These are phyloP conservation scores for Chlamydotis undulata DNA, from an alignment of 2,113 vertebrate genomes.

Conservation along the genomic window DNA sequence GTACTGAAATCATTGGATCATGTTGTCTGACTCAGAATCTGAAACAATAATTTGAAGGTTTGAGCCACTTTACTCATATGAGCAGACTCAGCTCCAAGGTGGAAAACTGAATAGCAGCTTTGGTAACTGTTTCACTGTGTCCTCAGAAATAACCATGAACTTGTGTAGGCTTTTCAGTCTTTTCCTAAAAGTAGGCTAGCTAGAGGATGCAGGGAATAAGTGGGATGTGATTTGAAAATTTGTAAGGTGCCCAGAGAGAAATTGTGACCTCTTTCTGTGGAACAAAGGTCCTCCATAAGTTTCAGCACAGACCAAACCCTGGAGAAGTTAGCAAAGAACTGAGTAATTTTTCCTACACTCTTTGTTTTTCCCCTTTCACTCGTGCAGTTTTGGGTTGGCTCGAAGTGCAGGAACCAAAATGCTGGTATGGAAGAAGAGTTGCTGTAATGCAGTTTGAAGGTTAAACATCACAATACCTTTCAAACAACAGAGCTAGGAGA, in stretches of 20 bases:
- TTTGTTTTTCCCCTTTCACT: background rate
- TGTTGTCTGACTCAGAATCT: background rate
- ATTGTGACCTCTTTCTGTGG: background rate
- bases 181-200: background rate
- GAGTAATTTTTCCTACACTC: background rate
- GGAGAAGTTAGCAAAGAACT: background rate
- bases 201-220: background rate
- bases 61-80: fast-evolving
- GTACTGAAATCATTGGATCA: background rate
- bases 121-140: too few relatives aligned
- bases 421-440: background rate
- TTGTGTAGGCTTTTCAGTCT: background rate
- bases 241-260: background rate
- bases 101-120: background rate
- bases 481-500: background rate
- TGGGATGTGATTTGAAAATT: background rate
- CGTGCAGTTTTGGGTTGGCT: background rate
- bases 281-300: background rate
- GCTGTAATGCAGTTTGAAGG: background rate
- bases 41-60: background rate
- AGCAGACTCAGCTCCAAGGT: background rate
- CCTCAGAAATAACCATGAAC: background rate
- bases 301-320: background rate
- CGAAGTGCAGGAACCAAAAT: background rate
- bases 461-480: background rate